phyloP scores from a whole-genome alignment of 2,113 vertebrate genomes.

The Pelobates fuscus region DNA sequence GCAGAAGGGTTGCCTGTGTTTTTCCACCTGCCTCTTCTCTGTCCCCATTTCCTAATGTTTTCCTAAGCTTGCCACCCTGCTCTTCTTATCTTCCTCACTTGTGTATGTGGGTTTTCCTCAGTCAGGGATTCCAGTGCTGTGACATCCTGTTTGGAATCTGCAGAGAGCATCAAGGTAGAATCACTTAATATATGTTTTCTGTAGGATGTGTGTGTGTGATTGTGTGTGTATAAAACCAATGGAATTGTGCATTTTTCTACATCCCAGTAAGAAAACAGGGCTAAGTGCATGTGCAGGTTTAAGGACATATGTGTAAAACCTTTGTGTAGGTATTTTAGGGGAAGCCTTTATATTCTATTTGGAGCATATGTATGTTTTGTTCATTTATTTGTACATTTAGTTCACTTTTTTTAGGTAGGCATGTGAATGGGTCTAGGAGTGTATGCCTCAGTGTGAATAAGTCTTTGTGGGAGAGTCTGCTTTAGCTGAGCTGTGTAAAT shows the following conservation, averaged over 20 bases:
- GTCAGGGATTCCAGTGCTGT: constrained; percentile 39
- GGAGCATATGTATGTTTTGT: too few species aligned
- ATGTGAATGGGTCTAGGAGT: neutral
- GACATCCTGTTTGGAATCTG: constrained; percentile 33
- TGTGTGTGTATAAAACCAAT: too few species aligned
- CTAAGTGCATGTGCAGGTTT: too few species aligned
- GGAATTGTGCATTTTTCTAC: too few species aligned
- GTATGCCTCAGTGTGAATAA: neutral
- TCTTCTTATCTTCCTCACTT: neutral
- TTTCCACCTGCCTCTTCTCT: constrained; percentile 14
- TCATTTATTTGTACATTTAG: too few species aligned
- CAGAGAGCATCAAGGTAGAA: constrained; percentile 29
- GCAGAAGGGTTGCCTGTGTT: constrained; percentile 6
- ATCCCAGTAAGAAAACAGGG: neutral
- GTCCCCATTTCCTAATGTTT: neutral
- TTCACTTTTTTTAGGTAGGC: too few species aligned
- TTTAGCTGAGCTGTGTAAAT: too few species aligned
- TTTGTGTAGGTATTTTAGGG: too few species aligned
- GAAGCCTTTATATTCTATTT: too few species aligned
- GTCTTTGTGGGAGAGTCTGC: neutral
- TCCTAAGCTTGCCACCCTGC: constrained; percentile 7
- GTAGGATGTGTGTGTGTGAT: neutral
- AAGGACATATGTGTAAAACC: too few species aligned
- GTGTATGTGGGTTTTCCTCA: constrained; percentile 33
- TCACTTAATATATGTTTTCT: constrained; percentile 2